A percentile compares a stretch with the other conserved stretches of the same genome.
These are phyloP conservation scores for Vesta saturnalis DNA, from an alignment of 2,888 invertebrate genomes.

Conservation along the genomic window DNA sequence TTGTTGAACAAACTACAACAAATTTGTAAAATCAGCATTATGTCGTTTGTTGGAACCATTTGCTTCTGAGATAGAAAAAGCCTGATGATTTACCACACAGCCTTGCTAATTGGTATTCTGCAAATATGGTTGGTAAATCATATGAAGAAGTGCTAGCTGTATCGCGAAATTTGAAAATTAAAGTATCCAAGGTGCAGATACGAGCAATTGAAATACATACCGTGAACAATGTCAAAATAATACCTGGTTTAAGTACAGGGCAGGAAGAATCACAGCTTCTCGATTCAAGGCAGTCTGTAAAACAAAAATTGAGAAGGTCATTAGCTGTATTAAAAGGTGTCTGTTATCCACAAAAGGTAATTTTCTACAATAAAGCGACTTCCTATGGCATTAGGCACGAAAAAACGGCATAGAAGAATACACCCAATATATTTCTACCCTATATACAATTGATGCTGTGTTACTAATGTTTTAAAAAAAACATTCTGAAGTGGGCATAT, in stretches of 20 bases:
- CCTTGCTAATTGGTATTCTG: conserved; percentile 4
- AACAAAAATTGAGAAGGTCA: neutral
- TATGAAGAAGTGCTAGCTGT: neutral
- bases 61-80: neutral
- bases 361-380: neutral
- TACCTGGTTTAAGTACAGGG: conserved; percentile 15
- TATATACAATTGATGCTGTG: neutral
- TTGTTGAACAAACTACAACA: neutral
- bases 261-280: conserved; percentile 6
- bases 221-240: conserved; percentile 10
- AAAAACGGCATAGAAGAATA: no score
- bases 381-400: conserved; percentile 13
- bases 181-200: neutral
- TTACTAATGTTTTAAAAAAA: neutral
- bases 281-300: conserved; percentile 7
- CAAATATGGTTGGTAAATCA: conserved; percentile 3
- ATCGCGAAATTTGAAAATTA: neutral
- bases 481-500: conserved; percentile 7
- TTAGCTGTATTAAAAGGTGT: conserved; percentile 9
- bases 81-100: conserved; percentile 7
- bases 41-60: conserved; percentile 3
- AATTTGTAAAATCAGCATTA: neutral
- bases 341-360: conserved; percentile 9
- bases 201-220: neutral
- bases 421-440: neutral